Percentiles rank a stretch among this genome's conserved stretches.
These are phyloP conservation scores for Cryptotermes secundus DNA, from an alignment of 1,140 invertebrate species.

Conservation along the genomic window DNA sequence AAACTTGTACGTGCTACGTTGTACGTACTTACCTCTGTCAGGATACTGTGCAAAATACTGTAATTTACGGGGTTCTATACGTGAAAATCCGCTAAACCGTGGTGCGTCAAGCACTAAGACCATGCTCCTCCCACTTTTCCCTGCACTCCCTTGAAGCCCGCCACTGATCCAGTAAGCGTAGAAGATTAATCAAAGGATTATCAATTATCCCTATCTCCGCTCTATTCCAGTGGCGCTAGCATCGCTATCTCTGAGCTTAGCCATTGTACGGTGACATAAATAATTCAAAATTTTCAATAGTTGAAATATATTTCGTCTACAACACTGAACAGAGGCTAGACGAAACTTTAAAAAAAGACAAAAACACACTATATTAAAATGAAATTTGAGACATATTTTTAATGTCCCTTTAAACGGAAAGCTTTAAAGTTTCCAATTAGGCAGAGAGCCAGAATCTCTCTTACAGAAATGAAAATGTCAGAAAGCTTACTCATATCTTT, in stretches of 20 bases:
- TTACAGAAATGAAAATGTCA: not conserved
- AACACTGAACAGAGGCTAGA: not conserved
- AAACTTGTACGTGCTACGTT: not conserved
- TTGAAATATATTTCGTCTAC: not conserved
- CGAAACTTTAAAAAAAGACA: not conserved
- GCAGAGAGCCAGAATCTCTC: not conserved
- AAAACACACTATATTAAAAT: not conserved
- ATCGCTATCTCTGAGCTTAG: not conserved
- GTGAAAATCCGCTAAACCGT: not conserved
- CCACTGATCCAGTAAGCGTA: constrained; percentile 23
- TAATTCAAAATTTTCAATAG: not conserved
- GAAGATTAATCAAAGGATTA: constrained; percentile 33
- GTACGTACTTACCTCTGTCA: not conserved
- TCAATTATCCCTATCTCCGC: constrained; percentile 21
- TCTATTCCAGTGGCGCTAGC: not conserved
- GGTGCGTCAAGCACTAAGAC: not conserved
- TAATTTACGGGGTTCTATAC: not conserved
- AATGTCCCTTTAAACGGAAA: not conserved
- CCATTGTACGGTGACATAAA: not conserved
- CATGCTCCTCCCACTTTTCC: not conserved
- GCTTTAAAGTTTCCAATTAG: not conserved
- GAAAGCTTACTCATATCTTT: not conserved
- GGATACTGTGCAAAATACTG: not conserved
- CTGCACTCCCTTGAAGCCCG: not conserved
- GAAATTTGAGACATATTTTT: not conserved